phyloP scores from a whole-genome alignment of 2,888 invertebrate genomes.

The Macroteleia sp. region DNA sequence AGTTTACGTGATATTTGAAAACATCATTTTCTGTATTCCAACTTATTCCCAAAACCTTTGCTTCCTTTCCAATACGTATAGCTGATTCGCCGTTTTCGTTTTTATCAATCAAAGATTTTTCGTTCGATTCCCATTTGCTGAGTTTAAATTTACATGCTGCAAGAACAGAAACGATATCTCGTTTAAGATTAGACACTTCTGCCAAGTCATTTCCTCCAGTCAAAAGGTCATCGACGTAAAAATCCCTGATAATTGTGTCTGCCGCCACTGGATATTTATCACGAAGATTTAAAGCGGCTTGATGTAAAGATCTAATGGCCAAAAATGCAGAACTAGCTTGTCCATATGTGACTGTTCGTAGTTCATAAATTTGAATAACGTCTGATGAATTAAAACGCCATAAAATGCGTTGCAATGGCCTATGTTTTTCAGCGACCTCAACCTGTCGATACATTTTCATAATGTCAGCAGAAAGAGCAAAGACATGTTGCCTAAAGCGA shows the following conservation, averaged over 20 bases:
- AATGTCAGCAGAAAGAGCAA: constrained; percentile 66
- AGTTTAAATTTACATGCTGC: too few relatives aligned
- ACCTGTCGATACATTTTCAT: constrained; percentile 60
- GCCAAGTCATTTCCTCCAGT: constrained; percentile 12
- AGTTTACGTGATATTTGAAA: too few relatives aligned
- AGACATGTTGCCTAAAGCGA: constrained; percentile 65
- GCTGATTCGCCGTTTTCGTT: too few relatives aligned
- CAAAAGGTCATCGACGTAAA: constrained; percentile 17
- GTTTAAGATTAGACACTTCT: not conserved
- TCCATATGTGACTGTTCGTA: constrained; percentile 69
- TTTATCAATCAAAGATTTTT: too few relatives aligned
- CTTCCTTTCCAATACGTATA: too few relatives aligned
- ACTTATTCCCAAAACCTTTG: too few relatives aligned
- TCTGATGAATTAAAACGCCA: constrained; percentile 65
- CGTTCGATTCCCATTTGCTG: too few relatives aligned
- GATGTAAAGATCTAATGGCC: constrained; percentile 47
- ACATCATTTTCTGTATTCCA: too few relatives aligned
- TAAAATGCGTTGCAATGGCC: constrained; percentile 69
- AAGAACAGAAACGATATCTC: not conserved
- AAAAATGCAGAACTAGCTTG: constrained; percentile 67
- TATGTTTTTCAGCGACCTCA: constrained; percentile 53
- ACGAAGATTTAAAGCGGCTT: constrained; percentile 29
- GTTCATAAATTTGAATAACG: constrained; percentile 24
- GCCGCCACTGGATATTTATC: constrained; percentile 7
- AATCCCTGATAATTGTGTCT: not conserved